Percentiles rank a stretch among this genome's conserved stretches.
Evolutionary conservation across 2,113 vertebrate genomes (phyloP).

Genomic region (Maccullochella peelii): DNA sequence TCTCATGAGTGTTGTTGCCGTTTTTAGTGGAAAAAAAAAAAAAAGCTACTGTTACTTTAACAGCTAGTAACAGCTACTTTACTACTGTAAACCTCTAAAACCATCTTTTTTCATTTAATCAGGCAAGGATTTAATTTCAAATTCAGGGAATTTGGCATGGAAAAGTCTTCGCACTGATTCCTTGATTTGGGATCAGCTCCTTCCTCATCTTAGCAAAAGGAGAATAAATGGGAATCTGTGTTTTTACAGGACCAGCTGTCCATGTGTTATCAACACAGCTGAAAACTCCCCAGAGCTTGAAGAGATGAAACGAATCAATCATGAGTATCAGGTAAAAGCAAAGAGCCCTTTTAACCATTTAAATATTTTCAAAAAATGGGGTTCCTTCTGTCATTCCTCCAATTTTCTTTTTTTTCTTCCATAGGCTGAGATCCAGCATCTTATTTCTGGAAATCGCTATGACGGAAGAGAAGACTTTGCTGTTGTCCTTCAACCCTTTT

Average conservation of each 20-base stretch:
- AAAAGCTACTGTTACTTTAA: too few relatives aligned
- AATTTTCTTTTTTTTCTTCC: too few relatives aligned
- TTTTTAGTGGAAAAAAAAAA: background rate
- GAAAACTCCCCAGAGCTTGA: slow-evolving; percentile 84
- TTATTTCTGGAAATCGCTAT: slow-evolving; percentile 83
- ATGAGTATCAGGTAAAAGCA: slow-evolving; percentile 88
- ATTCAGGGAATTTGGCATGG: background rate
- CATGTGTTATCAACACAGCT: slow-evolving; percentile 84
- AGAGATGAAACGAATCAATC: slow-evolving; percentile 87
- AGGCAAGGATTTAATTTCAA: background rate
- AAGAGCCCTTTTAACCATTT: background rate
- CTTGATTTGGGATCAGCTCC: background rate
- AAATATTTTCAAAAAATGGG: background rate
- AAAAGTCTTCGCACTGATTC: background rate
- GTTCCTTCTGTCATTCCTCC: background rate
- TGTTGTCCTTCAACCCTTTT: slow-evolving; percentile 89
- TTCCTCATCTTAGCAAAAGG: background rate
- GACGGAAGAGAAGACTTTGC: slow-evolving; percentile 86
- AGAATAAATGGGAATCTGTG: background rate
- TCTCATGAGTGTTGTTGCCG: too few relatives aligned
- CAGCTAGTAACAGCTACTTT: too few relatives aligned
- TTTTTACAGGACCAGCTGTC: slow-evolving; percentile 85
- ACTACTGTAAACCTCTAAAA: background rate
- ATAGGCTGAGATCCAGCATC: slow-evolving; percentile 68
- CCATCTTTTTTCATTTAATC: background rate